Percentiles rank a stretch among this genome's conserved stretches.
phyloP scores from a whole-genome alignment of 2,888 invertebrate genomes.

The Macaria liturata region DNA sequence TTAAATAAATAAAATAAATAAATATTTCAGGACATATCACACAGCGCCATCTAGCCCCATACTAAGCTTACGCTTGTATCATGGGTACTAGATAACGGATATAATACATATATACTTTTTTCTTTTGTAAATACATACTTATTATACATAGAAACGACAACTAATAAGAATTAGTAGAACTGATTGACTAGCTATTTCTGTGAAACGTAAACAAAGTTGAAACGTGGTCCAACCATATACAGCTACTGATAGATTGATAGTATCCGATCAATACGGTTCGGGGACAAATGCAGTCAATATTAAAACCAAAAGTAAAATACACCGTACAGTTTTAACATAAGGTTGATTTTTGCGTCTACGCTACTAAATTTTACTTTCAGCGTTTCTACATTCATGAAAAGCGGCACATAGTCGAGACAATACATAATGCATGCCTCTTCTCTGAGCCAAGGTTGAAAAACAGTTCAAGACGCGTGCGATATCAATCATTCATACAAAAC shows the following conservation, averaged over 20 bases:
- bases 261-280: constrained; percentile 13
- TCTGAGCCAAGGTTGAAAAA: constrained; percentile 18
- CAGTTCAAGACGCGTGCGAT: constrained; percentile 20
- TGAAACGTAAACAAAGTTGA: constrained; percentile 8
- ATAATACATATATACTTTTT: too few relatives aligned
- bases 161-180: too few relatives aligned
- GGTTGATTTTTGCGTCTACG: neutral
- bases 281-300: constrained; percentile 7
- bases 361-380: constrained; percentile 7
- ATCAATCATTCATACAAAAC: constrained; percentile 9
- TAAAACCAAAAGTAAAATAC: too few relatives aligned
- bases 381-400: constrained; percentile 13
- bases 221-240: constrained; percentile 1
- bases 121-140: too few relatives aligned
- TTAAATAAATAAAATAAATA: too few relatives aligned
- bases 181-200: constrained; percentile 21
- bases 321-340: too few relatives aligned
- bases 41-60: too few relatives aligned
- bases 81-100: too few relatives aligned
- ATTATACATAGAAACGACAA: too few relatives aligned
- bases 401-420: constrained; percentile 9
- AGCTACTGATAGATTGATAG: constrained; percentile 12
- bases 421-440: constrained; percentile 15
- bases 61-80: too few relatives aligned
- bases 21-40: too few relatives aligned